Evolutionary conservation across 2,113 vertebrate species (phyloP), one percentile per base, ranked within the genome.

Genomic region (Pitta sordida): DNA sequence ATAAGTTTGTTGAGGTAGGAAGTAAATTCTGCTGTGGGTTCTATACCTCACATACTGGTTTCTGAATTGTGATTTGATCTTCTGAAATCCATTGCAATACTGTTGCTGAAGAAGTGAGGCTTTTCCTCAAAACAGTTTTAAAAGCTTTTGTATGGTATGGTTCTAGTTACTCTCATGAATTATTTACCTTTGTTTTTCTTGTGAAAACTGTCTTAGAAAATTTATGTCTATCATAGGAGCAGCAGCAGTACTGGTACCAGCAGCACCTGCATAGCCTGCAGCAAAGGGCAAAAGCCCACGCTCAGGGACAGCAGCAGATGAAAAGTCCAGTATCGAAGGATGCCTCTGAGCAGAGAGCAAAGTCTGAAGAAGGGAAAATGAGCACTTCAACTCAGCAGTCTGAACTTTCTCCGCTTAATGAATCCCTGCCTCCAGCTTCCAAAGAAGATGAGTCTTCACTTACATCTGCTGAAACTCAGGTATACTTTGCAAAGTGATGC

Each of bases 231-330:
- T 91, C 96, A 20, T 93, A 99, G 99, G 98, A 99, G 32, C 99
- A 99, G 88, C 99, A 99, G 91, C 99, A 99, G 36, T 99, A 98
- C 93, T 99, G 99, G 99, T 99, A 99, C 92, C 98, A 99, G 85
- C 99, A 99, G 82, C 99, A 99, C 96, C 96, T 99, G 77, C 98
- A 99, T 94, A 99, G 99, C 95, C 97, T 99, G 81, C 98, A 98
- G 91, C 98, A 98, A 83, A 98, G 98, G 94, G 97, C 98, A 85
- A 98, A 98, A 96, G 98, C 97, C 49, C 97, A 97, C 67, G 96
- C 96, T 53, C 97, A 97, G 39, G 98, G 97, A 26, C 97, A 97
- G 83, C 97, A 97, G 78, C 95, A 85, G 71, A 91, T 86, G 71
- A 97, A 97, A 87, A 87, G 96, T 84, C 88, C 95, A 41, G 67